Conservation (phyloP, 2,888 invertebrate genomes). For the Glomeris marginata region DNA sequence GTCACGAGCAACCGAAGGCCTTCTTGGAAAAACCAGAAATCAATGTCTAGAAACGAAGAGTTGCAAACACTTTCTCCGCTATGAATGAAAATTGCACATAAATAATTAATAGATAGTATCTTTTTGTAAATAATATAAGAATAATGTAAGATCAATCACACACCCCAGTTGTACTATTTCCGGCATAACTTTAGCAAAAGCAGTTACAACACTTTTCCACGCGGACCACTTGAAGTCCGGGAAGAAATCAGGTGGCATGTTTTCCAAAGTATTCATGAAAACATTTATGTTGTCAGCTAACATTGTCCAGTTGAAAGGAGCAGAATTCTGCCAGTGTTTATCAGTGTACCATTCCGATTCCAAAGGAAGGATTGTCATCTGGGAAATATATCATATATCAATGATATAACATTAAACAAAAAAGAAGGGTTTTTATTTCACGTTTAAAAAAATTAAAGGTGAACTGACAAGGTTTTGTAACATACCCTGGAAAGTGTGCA, state of each 20-base stretch:
- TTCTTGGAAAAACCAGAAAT: too few relatives aligned
- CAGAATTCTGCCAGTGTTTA: background rate
- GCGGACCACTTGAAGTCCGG: constrained; percentile 8
- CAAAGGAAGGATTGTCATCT: constrained; percentile 5
- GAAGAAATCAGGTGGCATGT: constrained; percentile 7
- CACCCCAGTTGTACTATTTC: constrained; percentile 6
- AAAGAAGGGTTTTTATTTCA: too few relatives aligned
- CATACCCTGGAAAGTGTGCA: too few relatives aligned
- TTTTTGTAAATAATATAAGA: too few relatives aligned
- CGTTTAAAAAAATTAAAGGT: too few relatives aligned
- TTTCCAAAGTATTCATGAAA: background rate
- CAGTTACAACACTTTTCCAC: constrained; percentile 5
- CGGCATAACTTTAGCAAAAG: constrained; percentile 7
- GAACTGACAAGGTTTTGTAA: too few relatives aligned
- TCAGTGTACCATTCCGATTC: constrained; percentile 4
- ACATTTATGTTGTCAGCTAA: constrained; percentile 1
- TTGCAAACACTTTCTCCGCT: constrained; percentile 7
- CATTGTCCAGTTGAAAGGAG: constrained; percentile 6
- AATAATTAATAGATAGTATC: background rate
- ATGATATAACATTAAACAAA: too few relatives aligned
- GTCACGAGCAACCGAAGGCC: too few relatives aligned
- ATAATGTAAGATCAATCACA: too few relatives aligned
- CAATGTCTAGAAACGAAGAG: too few relatives aligned
- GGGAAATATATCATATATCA: too few relatives aligned
- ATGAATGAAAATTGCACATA: too few relatives aligned